Evolutionary conservation across 2,113 vertebrate species (phyloP).

Genomic region (Coryphaenoides rupestris): DNA sequence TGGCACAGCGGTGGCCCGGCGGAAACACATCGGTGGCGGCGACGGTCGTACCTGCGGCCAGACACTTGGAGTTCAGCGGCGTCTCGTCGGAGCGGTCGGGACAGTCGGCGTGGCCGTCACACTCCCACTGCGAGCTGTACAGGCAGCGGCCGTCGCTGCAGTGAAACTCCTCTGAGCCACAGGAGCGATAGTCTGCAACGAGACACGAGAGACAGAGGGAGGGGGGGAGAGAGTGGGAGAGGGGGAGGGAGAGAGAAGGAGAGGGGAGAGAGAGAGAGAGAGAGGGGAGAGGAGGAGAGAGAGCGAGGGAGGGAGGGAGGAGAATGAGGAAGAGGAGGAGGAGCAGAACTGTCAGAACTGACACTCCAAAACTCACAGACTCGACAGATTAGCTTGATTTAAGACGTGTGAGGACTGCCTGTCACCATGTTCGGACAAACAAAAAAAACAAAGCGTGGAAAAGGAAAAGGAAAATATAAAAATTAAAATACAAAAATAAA

Average conservation of each 20-base stretch:
- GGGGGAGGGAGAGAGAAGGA: neutral
- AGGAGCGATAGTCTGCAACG: constrained; percentile 82
- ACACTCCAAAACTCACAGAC: neutral
- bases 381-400: neutral
- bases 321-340: neutral
- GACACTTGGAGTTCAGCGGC: constrained; percentile 88
- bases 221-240: constrained; percentile 16
- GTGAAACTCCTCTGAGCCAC: constrained; percentile 84
- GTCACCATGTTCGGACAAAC: too few species aligned
- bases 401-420: neutral
- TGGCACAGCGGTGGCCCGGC: too few species aligned
- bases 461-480: neutral
- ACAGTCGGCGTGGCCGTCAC: constrained; percentile 93
- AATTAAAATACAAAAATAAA: neutral
- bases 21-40: too few species aligned
- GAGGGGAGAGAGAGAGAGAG: neutral
- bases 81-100: constrained; percentile 93
- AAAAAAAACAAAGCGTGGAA: too few species aligned
- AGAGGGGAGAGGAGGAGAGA: constrained; percentile 18
- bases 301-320: neutral
- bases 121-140: constrained; percentile 90
- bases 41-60: constrained; percentile 80
- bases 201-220: constrained; percentile 10
- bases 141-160: constrained; percentile 93
- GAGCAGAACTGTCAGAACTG: constrained; percentile 10